Evolutionary conservation across 2,113 vertebrate species (phyloP).

Genomic region (Pseudorectes ferrugineus): DNA sequence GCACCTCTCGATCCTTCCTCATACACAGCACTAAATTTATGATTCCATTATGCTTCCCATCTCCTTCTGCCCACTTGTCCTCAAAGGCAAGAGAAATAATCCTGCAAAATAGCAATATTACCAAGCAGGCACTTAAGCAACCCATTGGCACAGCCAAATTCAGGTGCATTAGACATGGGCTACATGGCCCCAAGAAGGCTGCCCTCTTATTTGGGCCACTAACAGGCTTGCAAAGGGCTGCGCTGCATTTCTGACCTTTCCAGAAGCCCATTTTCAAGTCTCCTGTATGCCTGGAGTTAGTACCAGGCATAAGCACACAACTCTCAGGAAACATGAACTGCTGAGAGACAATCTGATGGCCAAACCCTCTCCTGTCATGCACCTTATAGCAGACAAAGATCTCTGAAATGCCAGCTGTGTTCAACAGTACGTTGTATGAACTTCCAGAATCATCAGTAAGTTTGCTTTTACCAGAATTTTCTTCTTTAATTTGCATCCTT

Average conservation of each 20-base stretch:
- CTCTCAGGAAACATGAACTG: not conserved
- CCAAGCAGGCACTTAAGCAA: not conserved
- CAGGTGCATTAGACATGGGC: not conserved
- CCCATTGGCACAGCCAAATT: not conserved
- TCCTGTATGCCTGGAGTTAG: not conserved
- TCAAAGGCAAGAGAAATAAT: not conserved
- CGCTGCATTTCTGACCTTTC: not conserved
- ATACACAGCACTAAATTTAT: not conserved
- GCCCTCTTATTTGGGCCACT: not conserved
- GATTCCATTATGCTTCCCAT: not conserved
- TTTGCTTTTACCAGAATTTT: not conserved
- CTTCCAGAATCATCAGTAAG: not conserved
- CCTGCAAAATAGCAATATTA: not conserved
- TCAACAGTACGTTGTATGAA: rapidly evolving
- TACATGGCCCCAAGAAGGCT: not conserved
- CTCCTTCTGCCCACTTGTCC: not conserved
- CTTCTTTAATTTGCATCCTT: not conserved
- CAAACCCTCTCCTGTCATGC: not conserved
- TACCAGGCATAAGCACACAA: not conserved
- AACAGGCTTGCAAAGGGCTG: not conserved
- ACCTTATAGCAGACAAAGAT: not conserved
- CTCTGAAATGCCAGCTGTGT: not conserved
- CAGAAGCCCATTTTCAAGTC: not conserved
- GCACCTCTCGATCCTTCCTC: not conserved
- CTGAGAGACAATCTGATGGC: not conserved